phyloP scores from a whole-genome alignment of 2,888 invertebrate genomes.

The Eurois occulta region DNA sequence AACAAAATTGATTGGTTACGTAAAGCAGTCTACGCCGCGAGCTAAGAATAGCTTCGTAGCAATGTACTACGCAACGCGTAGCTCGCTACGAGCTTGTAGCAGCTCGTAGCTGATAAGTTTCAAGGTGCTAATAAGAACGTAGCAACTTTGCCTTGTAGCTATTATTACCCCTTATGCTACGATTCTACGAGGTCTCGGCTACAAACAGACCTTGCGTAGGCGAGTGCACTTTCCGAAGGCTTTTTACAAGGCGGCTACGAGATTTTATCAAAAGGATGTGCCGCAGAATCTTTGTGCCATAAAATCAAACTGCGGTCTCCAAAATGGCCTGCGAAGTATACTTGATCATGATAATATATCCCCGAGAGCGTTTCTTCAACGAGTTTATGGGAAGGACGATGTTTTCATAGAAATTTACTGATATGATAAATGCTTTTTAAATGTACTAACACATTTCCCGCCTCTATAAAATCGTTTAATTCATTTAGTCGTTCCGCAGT shows the following conservation, averaged over 20 bases:
- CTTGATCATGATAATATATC: conserved; percentile 46
- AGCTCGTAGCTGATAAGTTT: conserved; percentile 56
- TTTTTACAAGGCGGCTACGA: conserved; percentile 7
- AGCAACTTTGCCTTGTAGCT: conserved; percentile 49
- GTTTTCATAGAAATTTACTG: conserved; percentile 24
- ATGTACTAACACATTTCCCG: conserved; percentile 33
- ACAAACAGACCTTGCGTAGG: conserved; percentile 27
- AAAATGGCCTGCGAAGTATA: conserved; percentile 47
- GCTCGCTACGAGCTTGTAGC: conserved; percentile 46
- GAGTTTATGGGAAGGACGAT: conserved; percentile 31
- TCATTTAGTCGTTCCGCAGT: conserved; percentile 51
- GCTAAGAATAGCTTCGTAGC: conserved; percentile 59
- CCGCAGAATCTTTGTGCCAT: conserved; percentile 36
- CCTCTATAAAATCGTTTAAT: conserved; percentile 49
- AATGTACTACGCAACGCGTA: conserved; percentile 61
- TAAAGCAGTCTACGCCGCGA: conserved; percentile 45
- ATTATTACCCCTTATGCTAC: conserved; percentile 44
- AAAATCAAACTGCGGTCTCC: conserved; percentile 48
- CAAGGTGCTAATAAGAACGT: conserved; percentile 52
- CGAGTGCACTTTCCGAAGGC: conserved; percentile 29
- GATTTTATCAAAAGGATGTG: conserved; percentile 47
- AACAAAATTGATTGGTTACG: conserved; percentile 53
- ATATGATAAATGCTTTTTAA: conserved; percentile 25
- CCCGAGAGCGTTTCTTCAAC: conserved; percentile 24
- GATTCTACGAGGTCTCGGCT: conserved; percentile 38